Evolutionary conservation across 1,140 invertebrate genomes (phyloP), one percentile per base, ranked within the genome.

Genomic region (Hestina assimilis): DNA sequence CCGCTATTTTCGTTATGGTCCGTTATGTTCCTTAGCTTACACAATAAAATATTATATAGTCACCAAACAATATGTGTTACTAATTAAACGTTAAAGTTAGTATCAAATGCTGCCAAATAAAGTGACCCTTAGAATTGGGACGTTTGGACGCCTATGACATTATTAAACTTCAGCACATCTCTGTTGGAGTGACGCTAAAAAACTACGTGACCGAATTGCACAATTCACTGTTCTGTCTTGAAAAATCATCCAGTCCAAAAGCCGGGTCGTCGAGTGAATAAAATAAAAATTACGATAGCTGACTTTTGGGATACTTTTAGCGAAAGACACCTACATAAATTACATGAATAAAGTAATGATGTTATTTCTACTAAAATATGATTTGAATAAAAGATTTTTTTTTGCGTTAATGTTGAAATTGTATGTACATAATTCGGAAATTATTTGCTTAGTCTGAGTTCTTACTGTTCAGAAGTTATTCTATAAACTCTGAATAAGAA

Each of bases 161-260:
- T 82, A 86, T 83, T 79, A 81, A 82, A 80, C 72, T 79, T 75
- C 62, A 66, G 79, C 75, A 79, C 79, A 86, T 80, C 74, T 73
- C 66, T 66, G 60, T 65, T 63, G 65, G 65, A 72, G 66, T 78
- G 75, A 75, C 67, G 73, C 72, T 79, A 74, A 82, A 79, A 81
- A 75, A 82, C 64, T 85, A 85, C 80, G 83, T 86, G 83, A 83
- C 77, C 63, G 74, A 50, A 64, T 70, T 83, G 60, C 71, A 74
- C 62, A 83, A 83, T 81, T 59, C 54, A 73, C 67, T 41, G 62
- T 33, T 17, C n/a, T 48, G 26, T 66, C 64, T 59, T 78, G 72
- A 75, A 78, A 80, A 80, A 80, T 79, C 65, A 56, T 61, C 59
- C 43, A 64, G 57, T 60, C 69, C 52, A 59, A 75, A 72, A 78